A percentile compares a stretch with the other conserved stretches of the same genome.
Evolutionary conservation across 35 echinoderm and acorn worm species (phyloP).

Genomic region (Chiridota heheva): DNA sequence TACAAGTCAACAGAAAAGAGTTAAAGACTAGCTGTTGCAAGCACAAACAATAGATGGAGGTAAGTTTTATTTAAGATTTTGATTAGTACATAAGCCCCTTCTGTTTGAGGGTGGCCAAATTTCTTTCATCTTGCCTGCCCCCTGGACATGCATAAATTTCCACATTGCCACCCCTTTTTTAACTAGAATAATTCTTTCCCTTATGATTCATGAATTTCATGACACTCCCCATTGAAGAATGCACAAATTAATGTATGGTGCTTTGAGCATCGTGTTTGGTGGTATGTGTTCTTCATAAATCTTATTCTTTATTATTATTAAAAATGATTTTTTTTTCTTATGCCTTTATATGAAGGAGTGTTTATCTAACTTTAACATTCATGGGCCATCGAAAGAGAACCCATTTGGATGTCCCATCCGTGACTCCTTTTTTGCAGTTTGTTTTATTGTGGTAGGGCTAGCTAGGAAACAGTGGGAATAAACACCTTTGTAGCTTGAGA

Average conservation of each 20-base stretch:
- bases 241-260: not conserved
- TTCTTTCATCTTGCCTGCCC: too few relatives aligned
- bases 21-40: not conserved
- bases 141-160: not conserved
- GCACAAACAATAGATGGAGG: conserved; percentile 15
- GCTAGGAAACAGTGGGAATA: not conserved
- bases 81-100: not conserved
- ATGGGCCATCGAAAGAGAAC: too few relatives aligned
- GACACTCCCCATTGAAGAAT: not conserved
- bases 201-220: not conserved
- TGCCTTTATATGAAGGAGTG: too few relatives aligned
- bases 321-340: too few relatives aligned
- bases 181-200: conserved; percentile 2
- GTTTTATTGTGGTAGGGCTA: not conserved
- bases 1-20: not conserved
- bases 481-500: not conserved
- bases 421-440: too few relatives aligned
- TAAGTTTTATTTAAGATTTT: not conserved
- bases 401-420: too few relatives aligned
- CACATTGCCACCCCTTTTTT: not conserved
- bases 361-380: too few relatives aligned
- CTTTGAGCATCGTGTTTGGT: too few relatives aligned
- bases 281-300: too few relatives aligned
- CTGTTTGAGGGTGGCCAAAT: not conserved
- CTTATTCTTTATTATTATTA: too few relatives aligned